These are phyloP conservation scores for Ramphastos sulfuratus DNA, from an alignment of 2,113 vertebrate genomes.

Conservation along the genomic window DNA sequence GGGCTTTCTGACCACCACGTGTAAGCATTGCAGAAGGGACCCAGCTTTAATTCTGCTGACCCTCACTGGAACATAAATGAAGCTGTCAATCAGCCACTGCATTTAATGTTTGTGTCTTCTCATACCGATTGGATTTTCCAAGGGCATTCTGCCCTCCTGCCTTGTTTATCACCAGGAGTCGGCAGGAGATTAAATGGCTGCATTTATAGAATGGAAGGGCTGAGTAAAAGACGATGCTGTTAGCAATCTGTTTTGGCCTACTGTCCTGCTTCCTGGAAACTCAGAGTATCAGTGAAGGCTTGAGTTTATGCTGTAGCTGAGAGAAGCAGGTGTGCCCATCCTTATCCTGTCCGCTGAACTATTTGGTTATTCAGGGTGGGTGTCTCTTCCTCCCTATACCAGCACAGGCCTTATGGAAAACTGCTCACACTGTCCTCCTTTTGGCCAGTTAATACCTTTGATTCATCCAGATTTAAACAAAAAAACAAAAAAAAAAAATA, in stretches of 20 bases:
- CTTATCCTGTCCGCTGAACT: neutral
- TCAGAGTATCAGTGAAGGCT: rapidly evolving
- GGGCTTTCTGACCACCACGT: rapidly evolving
- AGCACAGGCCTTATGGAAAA: neutral
- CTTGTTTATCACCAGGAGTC: neutral
- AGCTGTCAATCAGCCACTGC: neutral
- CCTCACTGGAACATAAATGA: neutral
- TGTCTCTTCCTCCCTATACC: neutral
- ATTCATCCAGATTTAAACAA: neutral
- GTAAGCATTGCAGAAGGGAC: neutral
- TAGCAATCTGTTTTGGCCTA: neutral
- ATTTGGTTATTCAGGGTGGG: neutral
- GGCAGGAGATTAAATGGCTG: neutral
- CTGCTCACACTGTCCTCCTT: neutral
- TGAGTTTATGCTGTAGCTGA: neutral
- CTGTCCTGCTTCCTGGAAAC: neutral
- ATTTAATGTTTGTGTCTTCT: neutral
- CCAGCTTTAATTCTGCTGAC: neutral
- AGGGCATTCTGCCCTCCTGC: neutral
- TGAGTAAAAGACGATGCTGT: neutral
- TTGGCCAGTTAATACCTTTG: neutral
- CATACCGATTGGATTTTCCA: neutral
- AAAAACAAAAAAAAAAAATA: too few relatives aligned
- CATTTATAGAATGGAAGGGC: neutral
- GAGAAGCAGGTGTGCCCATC: neutral